These are phyloP conservation scores for Festucalex cinctus DNA, from an alignment of 2,113 vertebrate genomes.

Conservation along the genomic window DNA sequence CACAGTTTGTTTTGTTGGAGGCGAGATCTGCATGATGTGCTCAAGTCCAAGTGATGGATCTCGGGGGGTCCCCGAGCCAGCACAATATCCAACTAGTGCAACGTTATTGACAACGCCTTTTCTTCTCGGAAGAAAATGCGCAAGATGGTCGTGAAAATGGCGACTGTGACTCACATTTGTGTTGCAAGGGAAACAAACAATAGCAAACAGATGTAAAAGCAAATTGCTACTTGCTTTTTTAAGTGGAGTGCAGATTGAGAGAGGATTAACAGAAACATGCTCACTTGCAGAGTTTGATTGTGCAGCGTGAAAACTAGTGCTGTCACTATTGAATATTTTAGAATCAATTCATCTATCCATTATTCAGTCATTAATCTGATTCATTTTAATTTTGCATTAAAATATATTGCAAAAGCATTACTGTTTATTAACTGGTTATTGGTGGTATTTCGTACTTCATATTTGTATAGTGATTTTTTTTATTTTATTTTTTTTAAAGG, in stretches of 20 bases:
- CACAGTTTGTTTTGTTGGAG: conserved; percentile 53
- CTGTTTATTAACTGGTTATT: too few relatives aligned
- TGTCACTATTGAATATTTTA: too few relatives aligned
- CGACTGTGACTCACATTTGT: conserved; percentile 27
- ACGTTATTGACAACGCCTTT: not conserved
- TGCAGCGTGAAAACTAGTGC: not conserved
- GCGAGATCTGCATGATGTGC: conserved; percentile 33
- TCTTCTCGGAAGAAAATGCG: not conserved
- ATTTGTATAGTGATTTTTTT: too few relatives aligned
- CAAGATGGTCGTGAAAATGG: conserved; percentile 16
- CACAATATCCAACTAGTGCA: not conserved
- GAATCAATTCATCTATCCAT: too few relatives aligned
- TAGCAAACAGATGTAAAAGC: conserved; percentile 22
- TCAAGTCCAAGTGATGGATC: conserved; percentile 30
- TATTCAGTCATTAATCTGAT: too few relatives aligned
- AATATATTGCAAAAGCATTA: too few relatives aligned
- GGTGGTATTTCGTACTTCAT: too few relatives aligned
- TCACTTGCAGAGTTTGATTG: conserved; percentile 10
- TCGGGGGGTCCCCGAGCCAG: conserved; percentile 26
- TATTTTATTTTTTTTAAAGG: too few relatives aligned
- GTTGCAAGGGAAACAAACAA: conserved; percentile 7
- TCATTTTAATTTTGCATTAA: too few relatives aligned
- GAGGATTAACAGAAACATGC: conserved; percentile 15
- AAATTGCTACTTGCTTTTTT: conserved; percentile 30
- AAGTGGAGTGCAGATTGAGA: conserved; percentile 7